Percentiles rank a stretch among this genome's conserved stretches.
Evolutionary conservation across 2,113 vertebrate genomes (phyloP).

Genomic region (Psephotus haematonotus): DNA sequence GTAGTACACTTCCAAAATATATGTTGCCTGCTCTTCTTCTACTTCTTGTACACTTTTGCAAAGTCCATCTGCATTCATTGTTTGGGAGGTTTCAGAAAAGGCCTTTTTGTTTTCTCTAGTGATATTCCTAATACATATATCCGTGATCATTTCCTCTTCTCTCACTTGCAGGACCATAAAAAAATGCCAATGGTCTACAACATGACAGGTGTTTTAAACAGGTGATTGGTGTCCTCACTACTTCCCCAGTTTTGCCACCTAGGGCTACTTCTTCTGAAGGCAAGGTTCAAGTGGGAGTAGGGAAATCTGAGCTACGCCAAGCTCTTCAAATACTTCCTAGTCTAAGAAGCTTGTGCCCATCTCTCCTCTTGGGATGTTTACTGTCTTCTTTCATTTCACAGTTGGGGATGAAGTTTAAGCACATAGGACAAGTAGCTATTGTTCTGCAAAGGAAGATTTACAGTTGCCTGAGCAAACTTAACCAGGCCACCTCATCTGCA

Average conservation of each 20-base stretch:
- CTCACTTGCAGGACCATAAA: background rate
- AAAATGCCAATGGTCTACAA: background rate
- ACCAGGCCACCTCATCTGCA: background rate
- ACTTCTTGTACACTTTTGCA: background rate
- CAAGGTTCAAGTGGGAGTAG: background rate
- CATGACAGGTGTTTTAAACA: background rate
- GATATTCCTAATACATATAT: background rate
- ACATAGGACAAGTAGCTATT: background rate
- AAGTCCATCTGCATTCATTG: background rate
- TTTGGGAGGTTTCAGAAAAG: background rate
- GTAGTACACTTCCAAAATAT: background rate
- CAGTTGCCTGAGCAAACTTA: background rate
- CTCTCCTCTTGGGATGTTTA: background rate
- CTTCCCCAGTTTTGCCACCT: background rate
- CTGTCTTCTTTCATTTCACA: background rate
- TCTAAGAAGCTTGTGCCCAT: background rate
- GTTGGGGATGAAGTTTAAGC: background rate
- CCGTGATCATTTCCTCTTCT: background rate
- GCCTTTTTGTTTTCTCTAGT: background rate
- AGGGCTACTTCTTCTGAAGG: background rate
- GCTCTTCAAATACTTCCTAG: background rate
- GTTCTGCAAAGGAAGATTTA: background rate
- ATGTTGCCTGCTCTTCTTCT: background rate
- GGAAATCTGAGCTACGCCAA: background rate
- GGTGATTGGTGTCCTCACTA: background rate